Conservation (phyloP, 1,140 invertebrate genomes). For the Aphelinus atriplicis region DNA sequence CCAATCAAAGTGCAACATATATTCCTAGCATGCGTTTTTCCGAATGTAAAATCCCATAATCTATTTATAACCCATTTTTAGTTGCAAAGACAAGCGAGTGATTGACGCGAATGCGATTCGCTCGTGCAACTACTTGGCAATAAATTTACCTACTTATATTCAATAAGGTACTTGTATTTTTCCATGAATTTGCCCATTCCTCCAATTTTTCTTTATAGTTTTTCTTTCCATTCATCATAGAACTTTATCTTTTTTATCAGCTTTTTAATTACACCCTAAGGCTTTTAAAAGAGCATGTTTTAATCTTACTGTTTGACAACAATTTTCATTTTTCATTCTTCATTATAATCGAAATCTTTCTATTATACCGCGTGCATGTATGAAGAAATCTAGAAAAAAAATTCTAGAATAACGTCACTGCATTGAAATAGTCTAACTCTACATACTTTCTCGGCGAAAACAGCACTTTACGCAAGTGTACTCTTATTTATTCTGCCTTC, state of each 20-base stretch:
- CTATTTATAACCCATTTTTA: not conserved
- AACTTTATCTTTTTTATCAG: not conserved
- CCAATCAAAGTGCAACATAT: too few species aligned
- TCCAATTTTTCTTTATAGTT: not conserved
- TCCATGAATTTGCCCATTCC: conserved; percentile 36
- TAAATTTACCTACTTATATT: conserved; percentile 59
- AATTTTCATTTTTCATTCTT: conserved; percentile 41
- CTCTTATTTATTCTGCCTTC: not conserved
- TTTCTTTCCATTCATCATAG: conserved; percentile 43
- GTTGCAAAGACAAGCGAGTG: conserved; percentile 39
- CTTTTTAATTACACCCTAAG: conserved; percentile 48
- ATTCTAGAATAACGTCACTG: not conserved
- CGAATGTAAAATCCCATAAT: not conserved
- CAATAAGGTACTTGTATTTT: conserved; percentile 64
- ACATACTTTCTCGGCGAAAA: conserved; percentile 41
- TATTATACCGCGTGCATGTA: too few species aligned
- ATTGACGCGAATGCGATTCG: conserved; percentile 41
- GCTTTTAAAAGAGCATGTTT: conserved; percentile 53
- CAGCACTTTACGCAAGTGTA: conserved; percentile 1
- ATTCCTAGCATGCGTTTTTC: not conserved
- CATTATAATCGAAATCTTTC: too few species aligned
- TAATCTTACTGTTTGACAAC: conserved; percentile 55
- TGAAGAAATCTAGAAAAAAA: not conserved
- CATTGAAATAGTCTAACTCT: not conserved
- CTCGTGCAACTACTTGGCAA: conserved; percentile 50